phyloP scores from a whole-genome alignment of 2,113 vertebrate species.

The Ivindomyrus marchei region DNA sequence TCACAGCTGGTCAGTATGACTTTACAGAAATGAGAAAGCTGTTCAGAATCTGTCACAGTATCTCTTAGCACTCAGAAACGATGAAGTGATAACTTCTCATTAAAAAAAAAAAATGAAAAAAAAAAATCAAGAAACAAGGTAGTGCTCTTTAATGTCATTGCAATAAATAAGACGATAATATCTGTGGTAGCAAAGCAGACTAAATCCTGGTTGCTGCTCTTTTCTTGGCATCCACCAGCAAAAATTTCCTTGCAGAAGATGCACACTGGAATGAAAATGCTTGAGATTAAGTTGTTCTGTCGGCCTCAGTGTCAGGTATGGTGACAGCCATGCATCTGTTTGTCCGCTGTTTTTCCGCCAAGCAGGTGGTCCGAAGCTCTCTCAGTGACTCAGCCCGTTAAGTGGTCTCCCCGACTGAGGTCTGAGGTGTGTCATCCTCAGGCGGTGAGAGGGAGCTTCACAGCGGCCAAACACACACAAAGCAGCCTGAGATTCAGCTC shows the following conservation, averaged over 20 bases:
- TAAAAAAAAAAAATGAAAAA: slow-evolving; percentile 21
- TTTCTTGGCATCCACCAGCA: not conserved
- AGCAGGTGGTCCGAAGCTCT: not conserved
- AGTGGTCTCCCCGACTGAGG: not conserved
- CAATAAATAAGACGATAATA: slow-evolving; percentile 34
- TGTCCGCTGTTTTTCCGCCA: not conserved
- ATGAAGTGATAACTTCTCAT: slow-evolving; percentile 30
- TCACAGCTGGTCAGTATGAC: slow-evolving; percentile 2
- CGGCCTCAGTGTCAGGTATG: not conserved
- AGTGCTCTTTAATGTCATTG: slow-evolving; percentile 16
- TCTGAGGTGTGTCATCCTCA: not conserved
- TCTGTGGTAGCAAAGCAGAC: slow-evolving; percentile 13
- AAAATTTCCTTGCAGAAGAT: not conserved
- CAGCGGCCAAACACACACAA: not conserved
- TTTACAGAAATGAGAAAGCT: slow-evolving; percentile 24
- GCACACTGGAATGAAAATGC: not conserved
- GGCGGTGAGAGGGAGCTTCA: not conserved
- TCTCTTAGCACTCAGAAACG: slow-evolving; percentile 26
- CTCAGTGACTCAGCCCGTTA: not conserved
- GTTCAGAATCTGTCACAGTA: slow-evolving; percentile 30
- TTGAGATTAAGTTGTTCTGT: not conserved
- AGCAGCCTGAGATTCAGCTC: not conserved
- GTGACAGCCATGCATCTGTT: not conserved
- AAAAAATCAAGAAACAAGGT: slow-evolving; percentile 25
- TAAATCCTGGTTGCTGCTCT: not conserved